Evolutionary conservation across 2,113 vertebrate species (phyloP).

Genomic region (Zosterops hypoxanthus): DNA sequence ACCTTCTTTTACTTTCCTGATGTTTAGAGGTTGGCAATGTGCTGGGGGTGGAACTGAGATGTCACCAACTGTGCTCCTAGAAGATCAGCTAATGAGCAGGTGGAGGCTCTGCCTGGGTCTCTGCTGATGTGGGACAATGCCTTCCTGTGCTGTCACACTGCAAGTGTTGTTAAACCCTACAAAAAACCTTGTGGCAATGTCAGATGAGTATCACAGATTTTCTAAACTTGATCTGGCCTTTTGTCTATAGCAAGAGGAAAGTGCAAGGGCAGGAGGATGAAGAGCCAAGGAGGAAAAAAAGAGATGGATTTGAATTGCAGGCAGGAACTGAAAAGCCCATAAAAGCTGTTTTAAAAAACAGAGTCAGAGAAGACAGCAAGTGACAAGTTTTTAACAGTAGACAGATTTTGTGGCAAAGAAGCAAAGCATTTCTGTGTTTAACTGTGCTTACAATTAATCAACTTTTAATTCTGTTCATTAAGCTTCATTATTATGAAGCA

Average conservation of each 20-base stretch:
- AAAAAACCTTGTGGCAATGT: neutral
- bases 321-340: neutral
- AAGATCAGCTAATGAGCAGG: neutral
- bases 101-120: neutral
- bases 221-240: neutral
- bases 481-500: constrained; percentile 50
- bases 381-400: constrained; percentile 17
- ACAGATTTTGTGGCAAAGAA: constrained; percentile 28
- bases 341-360: neutral
- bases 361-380: constrained; percentile 42
- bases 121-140: neutral
- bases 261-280: neutral
- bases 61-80: neutral
- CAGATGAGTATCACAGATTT: neutral
- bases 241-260: neutral
- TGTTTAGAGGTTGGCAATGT: neutral
- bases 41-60: neutral
- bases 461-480: constrained; percentile 59
- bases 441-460: constrained; percentile 64
- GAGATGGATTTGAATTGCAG: neutral
- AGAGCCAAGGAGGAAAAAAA: neutral
- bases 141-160: neutral
- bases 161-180: neutral
- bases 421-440: constrained; percentile 28
- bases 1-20: neutral